A percentile compares a stretch with the other conserved stretches of the same genome.
These are phyloP conservation scores for Leptobrachium leishanense DNA, from an alignment of 2,113 vertebrate species.

Conservation along the genomic window DNA sequence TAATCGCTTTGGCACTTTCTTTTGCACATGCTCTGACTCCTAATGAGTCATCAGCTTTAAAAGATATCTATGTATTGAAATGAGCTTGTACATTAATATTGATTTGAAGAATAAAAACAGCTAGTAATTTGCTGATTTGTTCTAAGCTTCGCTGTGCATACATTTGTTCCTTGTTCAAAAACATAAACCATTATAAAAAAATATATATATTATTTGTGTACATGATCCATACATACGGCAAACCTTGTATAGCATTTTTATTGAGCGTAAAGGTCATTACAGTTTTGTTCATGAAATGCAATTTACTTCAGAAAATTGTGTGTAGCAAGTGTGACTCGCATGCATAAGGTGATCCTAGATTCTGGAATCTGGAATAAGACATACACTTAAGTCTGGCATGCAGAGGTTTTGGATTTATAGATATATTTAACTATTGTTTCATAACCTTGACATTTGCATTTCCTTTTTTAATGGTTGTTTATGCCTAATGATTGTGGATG, in stretches of 20 bases:
- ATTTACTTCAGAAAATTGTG: no score
- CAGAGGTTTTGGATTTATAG: no score
- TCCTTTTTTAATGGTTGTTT: no score
- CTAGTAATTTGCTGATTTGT: constrained; percentile 56
- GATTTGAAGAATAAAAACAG: constrained; percentile 58
- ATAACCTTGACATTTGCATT: no score
- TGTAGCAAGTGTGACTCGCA: no score
- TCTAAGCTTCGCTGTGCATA: constrained; percentile 2
- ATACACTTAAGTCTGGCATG: no score
- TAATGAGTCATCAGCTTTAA: constrained; percentile 58
- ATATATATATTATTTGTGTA: neutral
- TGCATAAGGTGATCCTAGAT: no score
- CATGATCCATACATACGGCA: neutral
- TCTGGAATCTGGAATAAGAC: neutral
- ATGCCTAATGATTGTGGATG: no score
- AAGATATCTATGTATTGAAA: constrained; percentile 48
- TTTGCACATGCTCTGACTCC: constrained; percentile 54
- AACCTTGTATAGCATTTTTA: neutral
- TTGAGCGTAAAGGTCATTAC: neutral
- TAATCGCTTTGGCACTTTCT: constrained; percentile 48
- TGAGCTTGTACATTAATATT: constrained; percentile 51
- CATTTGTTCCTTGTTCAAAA: constrained; percentile 12
- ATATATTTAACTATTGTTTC: no score
- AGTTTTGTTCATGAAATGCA: no score
- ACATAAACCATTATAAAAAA: constrained; percentile 1